Evolutionary conservation across 2,888 invertebrate genomes (phyloP), one percentile per base, ranked within the genome.

Genomic region (Pyrocoelia pectoralis): DNA sequence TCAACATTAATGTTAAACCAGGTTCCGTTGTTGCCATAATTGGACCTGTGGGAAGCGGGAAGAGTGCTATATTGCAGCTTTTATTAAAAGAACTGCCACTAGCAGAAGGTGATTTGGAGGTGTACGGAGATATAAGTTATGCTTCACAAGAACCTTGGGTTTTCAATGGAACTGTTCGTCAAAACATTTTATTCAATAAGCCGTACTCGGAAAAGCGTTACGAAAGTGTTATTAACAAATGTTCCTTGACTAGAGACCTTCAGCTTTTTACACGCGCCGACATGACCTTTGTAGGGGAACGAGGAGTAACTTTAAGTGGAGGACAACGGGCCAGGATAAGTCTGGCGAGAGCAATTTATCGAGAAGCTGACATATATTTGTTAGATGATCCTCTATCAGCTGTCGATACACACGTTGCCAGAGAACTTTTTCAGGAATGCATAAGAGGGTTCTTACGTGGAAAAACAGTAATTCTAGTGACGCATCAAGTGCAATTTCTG

Each of bases 401-500:
- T n/a, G 91, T 92, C 0, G 92, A 92, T 73, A 83, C 89, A 0
- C 86, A 88, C 72, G 91, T 92, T 4, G 88, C 89, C 2, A 2
- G 40, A 40, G 40, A 40, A 40, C 84, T 92, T 38, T 91, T 91
- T 78, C 87, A 90, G 69, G 84, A 86, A 75, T 91, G 90, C 72
- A 86, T 90, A 38, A 80, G 74, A 56, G 81, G 80, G 73, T 84
- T 84, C 71, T 79, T 94, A 57, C 83, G 83, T 41, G 84, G 85
- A n/a, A 90, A 91, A 77, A 89, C 91, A 6, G 87, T 90, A 0
- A 84, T 94, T 49, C 81, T 94, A 57, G 89, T 93, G 2, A 95
- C 94, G 0, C 94, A 95, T 83, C 95, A 95, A 77, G 80, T 94
- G 54, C 94, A 95, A 77, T 93, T 91, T 70, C 82, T 92, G 6